phyloP scores from a whole-genome alignment of 2,888 invertebrate species.

The Drosophila nigricruria region DNA sequence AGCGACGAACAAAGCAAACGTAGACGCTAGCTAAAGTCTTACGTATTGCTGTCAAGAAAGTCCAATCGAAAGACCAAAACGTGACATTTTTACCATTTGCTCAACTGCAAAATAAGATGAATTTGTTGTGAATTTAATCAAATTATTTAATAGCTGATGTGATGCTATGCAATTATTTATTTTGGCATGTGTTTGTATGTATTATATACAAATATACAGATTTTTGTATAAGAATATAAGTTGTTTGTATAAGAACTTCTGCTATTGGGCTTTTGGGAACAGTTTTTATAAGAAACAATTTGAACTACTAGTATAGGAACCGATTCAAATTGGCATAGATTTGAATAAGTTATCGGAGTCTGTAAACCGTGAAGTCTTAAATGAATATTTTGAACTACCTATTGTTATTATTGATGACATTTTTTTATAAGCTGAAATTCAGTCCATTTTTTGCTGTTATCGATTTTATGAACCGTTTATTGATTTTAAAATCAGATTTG shows the following conservation, averaged over 20 bases:
- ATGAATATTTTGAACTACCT: background rate
- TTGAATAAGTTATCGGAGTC: background rate
- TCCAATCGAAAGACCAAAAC: slow-evolving; percentile 33
- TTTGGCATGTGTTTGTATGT: background rate
- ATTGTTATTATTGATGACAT: background rate
- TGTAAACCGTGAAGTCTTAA: background rate
- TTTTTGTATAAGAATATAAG: background rate
- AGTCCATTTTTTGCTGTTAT: background rate
- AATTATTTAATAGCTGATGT: background rate
- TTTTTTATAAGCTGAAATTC: background rate
- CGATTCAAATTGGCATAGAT: background rate
- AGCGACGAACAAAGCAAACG: slow-evolving; percentile 23
- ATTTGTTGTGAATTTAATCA: slow-evolving; percentile 17
- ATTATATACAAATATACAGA: background rate
- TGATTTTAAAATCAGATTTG: background rate
- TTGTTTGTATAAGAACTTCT: background rate
- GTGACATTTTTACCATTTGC: slow-evolving; percentile 42
- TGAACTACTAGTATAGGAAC: background rate
- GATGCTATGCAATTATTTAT: background rate
- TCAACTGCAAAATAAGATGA: slow-evolving; percentile 20
- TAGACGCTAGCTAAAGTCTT: slow-evolving; percentile 9
- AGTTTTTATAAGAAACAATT: background rate
- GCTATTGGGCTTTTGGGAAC: background rate
- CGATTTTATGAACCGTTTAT: background rate
- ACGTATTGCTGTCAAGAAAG: slow-evolving; percentile 4